Evolutionary conservation across 2,113 vertebrate species (phyloP), one percentile per base, ranked within the genome.

Genomic region (Platycercus adscitus): DNA sequence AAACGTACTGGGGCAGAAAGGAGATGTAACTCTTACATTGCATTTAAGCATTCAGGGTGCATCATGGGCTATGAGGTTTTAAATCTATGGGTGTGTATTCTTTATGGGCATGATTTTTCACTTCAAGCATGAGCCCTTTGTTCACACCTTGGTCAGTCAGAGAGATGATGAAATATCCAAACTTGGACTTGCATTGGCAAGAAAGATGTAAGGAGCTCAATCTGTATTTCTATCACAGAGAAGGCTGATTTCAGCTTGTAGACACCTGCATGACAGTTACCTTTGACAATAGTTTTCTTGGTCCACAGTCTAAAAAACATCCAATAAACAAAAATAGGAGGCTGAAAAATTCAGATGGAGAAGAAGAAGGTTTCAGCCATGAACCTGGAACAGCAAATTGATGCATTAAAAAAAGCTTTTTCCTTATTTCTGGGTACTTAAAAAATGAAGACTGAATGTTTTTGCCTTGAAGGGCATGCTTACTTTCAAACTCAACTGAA

Each of bases 91-190:
- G 86, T 73, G 83, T 94, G 58, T 66, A 70, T 66, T 35, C 8
- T 91, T 95, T 77, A 73, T 52, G 7, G 81, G 24, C 35, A 69
- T 96, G 89, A 95, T 88, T 91, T 78, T 86, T 44, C 21, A 25
- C 44, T 75, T 91, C 77, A 75, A 65, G 77, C 35, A 86, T 61
- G 72, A 93, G 28, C 19, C 52, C 39, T 94, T 90, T 92, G 35
- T 91, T 88, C 90, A 91, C 21, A 81, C 35, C 39, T 96, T 93
- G 88, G 92, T 94, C 93, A 91, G 69, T 88, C 69, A 88, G 15
- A 7, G n/a, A 44, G 84, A 92, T 95, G 76, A 93, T 49, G 92
- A 94, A 96, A 88, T 55, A 44, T 16, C 75, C 64, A 90, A 95
- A 55, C 0, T 1, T 55, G 66, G 68, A 77, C 76, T 83, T 93